Base-by-base conservation (phyloP, 1,140 invertebrate genomes). In the Ooceraea biroi region DNA sequence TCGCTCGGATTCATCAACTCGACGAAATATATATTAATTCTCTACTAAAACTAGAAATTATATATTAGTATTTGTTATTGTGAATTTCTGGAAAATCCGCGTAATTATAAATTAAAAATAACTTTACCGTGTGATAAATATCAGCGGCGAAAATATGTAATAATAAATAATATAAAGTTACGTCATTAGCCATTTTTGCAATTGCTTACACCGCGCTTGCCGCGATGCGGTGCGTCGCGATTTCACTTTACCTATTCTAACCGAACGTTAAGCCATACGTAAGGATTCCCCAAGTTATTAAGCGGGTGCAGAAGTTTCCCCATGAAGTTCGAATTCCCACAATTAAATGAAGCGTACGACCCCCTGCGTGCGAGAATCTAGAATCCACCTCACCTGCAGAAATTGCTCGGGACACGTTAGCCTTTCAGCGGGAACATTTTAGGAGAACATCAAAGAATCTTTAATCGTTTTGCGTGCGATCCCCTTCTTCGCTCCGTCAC, bases 381-480 rank as follows among this genome's bases (percentile, higher is more conserved):
- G 78, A 85, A 63, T n/a, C 76, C 90, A 91, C 74, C 80, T 91
- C 92, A 94, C 93, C 93, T 93, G 92, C 89, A 89, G 91, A 84
- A 92, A 92, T 92, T 90, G 91, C 89, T 91, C 88, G 91, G 89
- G 90, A 91, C 92, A 89, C 91, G 88, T 89, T 88, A 85, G 90
- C 90, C 93, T 93, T 94, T 93, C 91, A 93, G 88, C 91, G 89
- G 25, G 76, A 91, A 90, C 90, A 91, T 93, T 93, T 92, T 92
- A 89, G 90, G 82, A 84, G 86, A 92, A 93, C 91, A 93, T 94
- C 92, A 93, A 93, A 93, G 93, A 93, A 93, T 93, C 90, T 90
- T 90, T 93, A 91, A 93, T 92, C 92, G 91, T 83, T 89, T 80
- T 88, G 84, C 88, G 89, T 76, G 85, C 82, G 88, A 80, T 88